Evolutionary conservation across 2,113 vertebrate species (phyloP), one percentile per base, ranked within the genome.

Genomic region (Catharus fuscescens): DNA sequence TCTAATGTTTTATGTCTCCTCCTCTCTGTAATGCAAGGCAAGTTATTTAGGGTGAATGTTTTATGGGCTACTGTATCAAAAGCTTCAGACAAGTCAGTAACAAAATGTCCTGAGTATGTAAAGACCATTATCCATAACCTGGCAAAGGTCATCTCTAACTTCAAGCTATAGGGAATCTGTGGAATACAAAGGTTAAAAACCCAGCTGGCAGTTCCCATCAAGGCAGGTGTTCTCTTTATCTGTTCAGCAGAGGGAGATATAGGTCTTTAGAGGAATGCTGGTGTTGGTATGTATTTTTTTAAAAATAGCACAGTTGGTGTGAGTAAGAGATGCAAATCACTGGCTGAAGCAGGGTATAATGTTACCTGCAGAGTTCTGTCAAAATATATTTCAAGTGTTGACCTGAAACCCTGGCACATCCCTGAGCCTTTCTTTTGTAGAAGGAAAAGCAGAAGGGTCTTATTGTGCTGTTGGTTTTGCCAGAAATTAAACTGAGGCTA

Each of bases 21-120:
- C 32, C 85, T 78, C 80, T 70, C 62, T 74, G 87, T 93, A 94
- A 81, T 92, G 65, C 1, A 44, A 91, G 65, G 52, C 84, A 81
- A 90, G 90, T 97, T 96, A 88, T 91, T 97, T 95, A 95, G 73
- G 85, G 84, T 81, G 82, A 86, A 88, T 73, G 34, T 88, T 97
- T 95, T 96, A 95, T 93, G 95, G 90, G 92, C 81, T 92, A 84
- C 90, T 93, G 53, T 92, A 93, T 96, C 93, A 97, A 95, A 96
- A 96, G 95, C 94, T 97, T 97, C 93, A 94, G 96, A 96, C 80
- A 91, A 96, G 95, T 90, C 89, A 94, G 87, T 94, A 92, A 93
- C 97, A 97, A 96, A 95, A 88, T 86, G 48, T 93, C 90, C 92
- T 80, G 26, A 23, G 64, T 82, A 67, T 88, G 66, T 95, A 92